Evolutionary conservation across 2,113 vertebrate species (phyloP), one percentile per base, ranked within the genome.

Genomic region (Ibidorhyncha struthersii): DNA sequence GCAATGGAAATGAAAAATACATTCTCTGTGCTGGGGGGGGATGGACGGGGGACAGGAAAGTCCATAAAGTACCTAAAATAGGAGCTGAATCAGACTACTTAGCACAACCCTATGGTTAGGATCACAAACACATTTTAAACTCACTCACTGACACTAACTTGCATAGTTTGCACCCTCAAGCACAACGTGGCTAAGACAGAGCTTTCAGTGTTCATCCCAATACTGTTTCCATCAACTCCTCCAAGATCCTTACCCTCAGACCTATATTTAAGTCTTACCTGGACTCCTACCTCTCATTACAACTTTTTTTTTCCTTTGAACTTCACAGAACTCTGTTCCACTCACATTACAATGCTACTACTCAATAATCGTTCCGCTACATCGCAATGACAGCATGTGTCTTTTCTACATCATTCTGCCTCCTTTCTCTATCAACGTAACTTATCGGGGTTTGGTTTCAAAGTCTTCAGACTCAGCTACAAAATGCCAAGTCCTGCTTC

Each of bases 141-240:
- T 50, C 55, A 23, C n/a, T 52, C 66, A 47, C 53, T 62, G 61
- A 47, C 19, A 74, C 10, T 26, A 40, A 71, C 8, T 47, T 30
- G 21, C 69, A n/a, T 7, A 55, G 25, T 55, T 49, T 53, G 41
- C 25, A 84, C 17, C 26, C 47, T 87, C 77, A 61, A 61, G 58
- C 20, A 47, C 12, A 26, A 20, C 0, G 0, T 17, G 49, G 22
- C 38, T n/a, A n/a, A 91, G 20, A 40, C 0, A 0, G 12, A 84
- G 40, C 25, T 82, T 72, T 12, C 70, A 34, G 11, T 40, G 21
- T 45, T 72, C 6, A 5, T 19, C 29, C 27, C 65, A 84, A 10
- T 9, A 53, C 12, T 41, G 5, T 43, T 84, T 66, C 50, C 50
- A 55, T 21, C 12, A 86, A 14, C 5, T 76, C 40, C 18, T 63